Percentiles rank a stretch among this genome's conserved stretches.
Evolutionary conservation across 92 coral and sea anemone genomes (phyloP).

Genomic region (Pocillopora grandis): DNA sequence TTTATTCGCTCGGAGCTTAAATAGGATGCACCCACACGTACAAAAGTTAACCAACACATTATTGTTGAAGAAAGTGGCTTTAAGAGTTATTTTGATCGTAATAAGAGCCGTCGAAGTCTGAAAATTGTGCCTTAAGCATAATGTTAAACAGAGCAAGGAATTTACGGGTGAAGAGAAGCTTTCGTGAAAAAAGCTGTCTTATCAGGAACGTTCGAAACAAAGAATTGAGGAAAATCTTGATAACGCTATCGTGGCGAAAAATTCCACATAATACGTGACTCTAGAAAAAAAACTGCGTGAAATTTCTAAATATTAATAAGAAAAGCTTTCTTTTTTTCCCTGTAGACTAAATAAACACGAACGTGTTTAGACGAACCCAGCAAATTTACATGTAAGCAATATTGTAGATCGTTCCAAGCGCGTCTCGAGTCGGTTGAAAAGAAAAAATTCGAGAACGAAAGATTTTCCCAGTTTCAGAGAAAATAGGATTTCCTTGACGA

Average conservation of each 20-base stretch:
- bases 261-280: background rate
- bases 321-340: background rate
- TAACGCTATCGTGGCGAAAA: background rate
- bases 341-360: background rate
- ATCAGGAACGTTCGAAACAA: background rate
- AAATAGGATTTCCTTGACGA: too few species aligned
- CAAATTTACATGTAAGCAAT: background rate
- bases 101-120: too few species aligned
- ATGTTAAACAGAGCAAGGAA: too few species aligned
- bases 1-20: background rate
- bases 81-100: too few species aligned
- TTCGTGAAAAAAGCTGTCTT: background rate
- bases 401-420: too few species aligned
- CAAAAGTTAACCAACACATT: too few species aligned
- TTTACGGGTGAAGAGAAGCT: background rate
- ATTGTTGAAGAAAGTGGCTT: too few species aligned
- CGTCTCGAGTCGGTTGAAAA: too few species aligned
- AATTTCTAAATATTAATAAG: background rate
- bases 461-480: too few species aligned
- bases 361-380: background rate
- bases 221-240: background rate
- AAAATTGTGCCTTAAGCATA: too few species aligned
- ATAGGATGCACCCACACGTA: background rate
- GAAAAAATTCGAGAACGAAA: too few species aligned
- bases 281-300: background rate